Evolutionary conservation across 2,113 vertebrate genomes (phyloP).

Genomic region (Elephas maximus): DNA sequence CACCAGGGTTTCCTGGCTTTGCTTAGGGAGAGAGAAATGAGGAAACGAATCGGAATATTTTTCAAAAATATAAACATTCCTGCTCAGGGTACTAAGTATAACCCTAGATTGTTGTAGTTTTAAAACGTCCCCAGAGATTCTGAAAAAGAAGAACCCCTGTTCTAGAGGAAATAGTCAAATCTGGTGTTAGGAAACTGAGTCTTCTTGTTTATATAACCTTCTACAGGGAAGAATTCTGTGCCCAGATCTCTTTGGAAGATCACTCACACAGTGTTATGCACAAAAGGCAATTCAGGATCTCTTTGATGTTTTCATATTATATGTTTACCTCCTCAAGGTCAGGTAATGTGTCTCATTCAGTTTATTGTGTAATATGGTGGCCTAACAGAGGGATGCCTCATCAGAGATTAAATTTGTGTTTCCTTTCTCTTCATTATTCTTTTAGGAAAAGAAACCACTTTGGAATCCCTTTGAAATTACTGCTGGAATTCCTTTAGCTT

Average conservation of each 20-base stretch:
- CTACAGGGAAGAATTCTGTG: neutral
- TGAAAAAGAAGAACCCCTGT: neutral
- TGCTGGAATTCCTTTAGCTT: neutral
- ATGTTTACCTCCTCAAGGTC: neutral
- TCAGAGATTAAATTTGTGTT: neutral
- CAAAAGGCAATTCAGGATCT: neutral
- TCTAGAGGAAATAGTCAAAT: constrained; percentile 33
- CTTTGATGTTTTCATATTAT: neutral
- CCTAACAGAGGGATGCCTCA: neutral
- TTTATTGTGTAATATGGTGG: neutral
- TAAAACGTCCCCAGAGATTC: constrained; percentile 27
- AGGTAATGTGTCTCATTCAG: neutral
- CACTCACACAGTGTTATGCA: neutral
- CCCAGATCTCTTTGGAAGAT: constrained; percentile 23
- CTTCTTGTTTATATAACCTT: neutral
- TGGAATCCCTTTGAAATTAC: neutral
- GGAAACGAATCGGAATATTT: neutral
- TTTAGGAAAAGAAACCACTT: constrained; percentile 15
- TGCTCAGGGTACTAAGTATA: neutral
- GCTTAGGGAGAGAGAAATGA: neutral
- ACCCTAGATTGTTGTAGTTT: neutral
- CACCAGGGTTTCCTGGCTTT: too few relatives aligned
- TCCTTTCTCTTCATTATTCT: neutral
- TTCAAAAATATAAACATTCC: constrained; percentile 48
- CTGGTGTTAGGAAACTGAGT: neutral